Conservation (phyloP, 2,888 invertebrate species). For the Leucania comma region DNA sequence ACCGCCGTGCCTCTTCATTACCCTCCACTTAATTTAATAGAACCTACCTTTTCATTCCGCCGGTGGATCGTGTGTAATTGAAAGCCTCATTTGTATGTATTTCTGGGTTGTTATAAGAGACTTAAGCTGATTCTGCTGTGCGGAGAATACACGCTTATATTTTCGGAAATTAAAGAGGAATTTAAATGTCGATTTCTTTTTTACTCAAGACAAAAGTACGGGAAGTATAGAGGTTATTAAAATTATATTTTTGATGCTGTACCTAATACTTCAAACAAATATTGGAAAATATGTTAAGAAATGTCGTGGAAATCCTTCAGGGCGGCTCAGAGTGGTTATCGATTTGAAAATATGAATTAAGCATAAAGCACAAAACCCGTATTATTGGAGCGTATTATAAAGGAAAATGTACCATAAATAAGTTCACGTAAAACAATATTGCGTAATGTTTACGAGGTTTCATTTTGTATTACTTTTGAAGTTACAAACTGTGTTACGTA, state of each 20-base stretch:
- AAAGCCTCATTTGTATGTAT: constrained; percentile 63
- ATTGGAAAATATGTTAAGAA: not conserved
- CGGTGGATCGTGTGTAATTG: constrained; percentile 62
- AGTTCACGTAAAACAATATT: constrained; percentile 5
- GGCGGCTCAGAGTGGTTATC: not conserved
- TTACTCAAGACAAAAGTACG: constrained; percentile 21
- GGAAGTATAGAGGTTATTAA: constrained; percentile 12
- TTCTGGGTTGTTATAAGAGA: constrained; percentile 53
- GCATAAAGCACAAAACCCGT: not conserved
- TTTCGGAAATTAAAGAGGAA: constrained; percentile 12
- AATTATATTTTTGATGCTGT: constrained; percentile 6
- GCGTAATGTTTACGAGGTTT: constrained; percentile 35
- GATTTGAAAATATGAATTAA: constrained; percentile 6
- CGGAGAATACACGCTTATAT: constrained; percentile 23
- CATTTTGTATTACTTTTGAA: constrained; percentile 32
- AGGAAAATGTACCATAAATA: constrained; percentile 10
- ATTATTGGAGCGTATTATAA: constrained; percentile 2
- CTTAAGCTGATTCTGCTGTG: constrained; percentile 37
- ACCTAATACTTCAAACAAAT: constrained; percentile 9
- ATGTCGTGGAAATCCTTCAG: not conserved
- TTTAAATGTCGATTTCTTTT: constrained; percentile 27
- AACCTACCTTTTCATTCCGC: constrained; percentile 66
- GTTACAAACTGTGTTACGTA: constrained; percentile 17
- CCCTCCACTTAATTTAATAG: constrained; percentile 75
- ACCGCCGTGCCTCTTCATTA: constrained; percentile 80